Percentiles rank a stretch among this genome's conserved stretches.
Conservation (phyloP, 1,140 invertebrate genomes). For the Helicoverpa armigera region DNA sequence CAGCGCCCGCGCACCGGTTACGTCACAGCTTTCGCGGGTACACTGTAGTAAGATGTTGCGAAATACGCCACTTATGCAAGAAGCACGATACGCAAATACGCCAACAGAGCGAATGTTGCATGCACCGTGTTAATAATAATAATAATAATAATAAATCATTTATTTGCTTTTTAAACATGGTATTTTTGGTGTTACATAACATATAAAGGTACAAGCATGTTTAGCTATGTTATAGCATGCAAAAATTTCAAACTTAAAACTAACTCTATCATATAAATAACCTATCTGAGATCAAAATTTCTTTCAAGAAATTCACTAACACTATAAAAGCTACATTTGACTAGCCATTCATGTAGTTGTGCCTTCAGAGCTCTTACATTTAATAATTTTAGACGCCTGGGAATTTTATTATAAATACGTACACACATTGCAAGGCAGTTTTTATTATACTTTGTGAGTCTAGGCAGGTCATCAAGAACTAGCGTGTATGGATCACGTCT, state of each 20-base stretch:
- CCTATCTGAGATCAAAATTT: too few species aligned
- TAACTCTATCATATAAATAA: too few species aligned
- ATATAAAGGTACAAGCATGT: too few species aligned
- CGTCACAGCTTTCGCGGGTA: conserved; percentile 79
- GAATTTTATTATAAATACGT: not conserved
- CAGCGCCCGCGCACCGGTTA: conserved; percentile 66
- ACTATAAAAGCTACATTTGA: too few species aligned
- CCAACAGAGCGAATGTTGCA: conserved; percentile 56
- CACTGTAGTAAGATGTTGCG: conserved; percentile 73
- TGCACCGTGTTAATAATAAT: conserved; percentile 50
- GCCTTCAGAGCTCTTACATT: not conserved
- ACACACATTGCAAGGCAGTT: not conserved
- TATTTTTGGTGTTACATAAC: too few species aligned
- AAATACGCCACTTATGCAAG: conserved; percentile 81
- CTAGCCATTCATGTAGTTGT: too few species aligned
- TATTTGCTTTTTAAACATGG: too few species aligned
- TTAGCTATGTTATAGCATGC: too few species aligned
- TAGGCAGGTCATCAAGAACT: not conserved
- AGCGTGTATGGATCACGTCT: not conserved
- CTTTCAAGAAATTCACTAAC: too few species aligned
- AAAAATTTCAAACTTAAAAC: too few species aligned
- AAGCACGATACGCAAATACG: conserved; percentile 70
- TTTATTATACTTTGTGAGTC: not conserved
- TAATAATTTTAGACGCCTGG: not conserved
- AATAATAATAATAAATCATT: too few species aligned